Conservation (phyloP, 2,113 vertebrate genomes). For the Clarias gariepinus region DNA sequence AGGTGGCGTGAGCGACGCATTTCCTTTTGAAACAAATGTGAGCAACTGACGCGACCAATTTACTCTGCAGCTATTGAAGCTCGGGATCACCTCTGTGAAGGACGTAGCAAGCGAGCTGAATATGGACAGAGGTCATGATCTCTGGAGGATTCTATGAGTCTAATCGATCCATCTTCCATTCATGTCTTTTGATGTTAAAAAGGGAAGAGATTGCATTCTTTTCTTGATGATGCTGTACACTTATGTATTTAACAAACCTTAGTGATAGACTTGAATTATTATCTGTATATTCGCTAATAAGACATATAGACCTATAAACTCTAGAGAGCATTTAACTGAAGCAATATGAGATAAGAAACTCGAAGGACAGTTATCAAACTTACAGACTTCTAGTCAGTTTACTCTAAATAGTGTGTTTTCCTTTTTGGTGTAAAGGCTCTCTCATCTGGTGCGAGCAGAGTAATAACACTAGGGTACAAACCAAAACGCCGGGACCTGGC, state of each 20-base stretch:
- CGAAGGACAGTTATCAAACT: too few species aligned
- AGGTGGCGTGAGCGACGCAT: not conserved
- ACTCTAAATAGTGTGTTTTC: too few species aligned
- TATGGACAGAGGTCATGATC: not conserved
- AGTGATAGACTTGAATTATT: not conserved
- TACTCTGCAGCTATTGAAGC: not conserved
- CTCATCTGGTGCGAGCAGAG: too few species aligned
- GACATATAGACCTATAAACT: not conserved
- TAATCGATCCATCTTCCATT: too few species aligned
- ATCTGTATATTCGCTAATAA: not conserved
- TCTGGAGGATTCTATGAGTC: not conserved
- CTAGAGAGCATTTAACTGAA: not conserved
- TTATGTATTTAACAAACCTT: not conserved
- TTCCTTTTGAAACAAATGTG: slow-evolving; percentile 5
- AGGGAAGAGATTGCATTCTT: too few species aligned
- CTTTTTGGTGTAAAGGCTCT: too few species aligned
- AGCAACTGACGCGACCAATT: not conserved
- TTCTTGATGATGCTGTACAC: not conserved
- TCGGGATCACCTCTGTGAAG: not conserved
- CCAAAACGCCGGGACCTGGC: too few species aligned
- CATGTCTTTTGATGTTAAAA: not conserved
- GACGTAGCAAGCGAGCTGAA: not conserved
- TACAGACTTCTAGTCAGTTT: too few species aligned
- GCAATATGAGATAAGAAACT: not conserved
- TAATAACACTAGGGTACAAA: too few species aligned